Base-by-base conservation (phyloP, 2,888 invertebrate genomes). In the Oxytorus armatus region DNA sequence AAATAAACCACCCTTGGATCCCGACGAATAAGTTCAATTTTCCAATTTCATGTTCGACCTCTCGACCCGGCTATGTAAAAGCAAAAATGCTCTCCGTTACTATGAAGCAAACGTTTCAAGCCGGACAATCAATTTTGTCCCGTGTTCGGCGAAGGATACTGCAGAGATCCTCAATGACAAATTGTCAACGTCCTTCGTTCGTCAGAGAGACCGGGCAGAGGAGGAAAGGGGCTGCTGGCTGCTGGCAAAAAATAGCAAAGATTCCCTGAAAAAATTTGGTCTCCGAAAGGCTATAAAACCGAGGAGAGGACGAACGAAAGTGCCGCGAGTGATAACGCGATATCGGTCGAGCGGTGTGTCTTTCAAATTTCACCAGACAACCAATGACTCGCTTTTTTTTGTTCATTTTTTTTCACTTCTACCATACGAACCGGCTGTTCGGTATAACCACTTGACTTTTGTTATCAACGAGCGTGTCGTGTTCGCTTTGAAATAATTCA, bases 401-500 rank as follows among this genome's bases (percentile, higher is more conserved):
- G 70, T n/a, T 47, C 5, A 1, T n/a, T 53, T 55, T 33, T 23
- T 47, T 21, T 18, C 49, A n/a, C 3, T 44, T 23, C 33, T 65
- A 10, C 10, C 21, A 16, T n/a, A 25, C 7, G 44, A 14, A 39
- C 49, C 49, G 57, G 65, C 53, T 61, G 49, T 44, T 57, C 63
- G 36, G 55, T 59, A 39, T 11, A 61, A 53, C 65, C 70, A 49
- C 65, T 72, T 49, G 72, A 76, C 65, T 65, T 77, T 55, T 49
- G 70, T 77, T 77, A 77, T 77, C 77, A 65, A 70, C 55, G 70
- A 33, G 11, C 39, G 49, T 57, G 65, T 77, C 77, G 65, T 70
- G 70, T 72, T 72, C 70, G 23, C 70, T 77, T 77, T 61, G 53
- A 77, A 77, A 77, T 72, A 77, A 77, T 77, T 77, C 77, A 65